Evolutionary conservation across 2,797 vertebrate species (phyloP).

Genomic region (Clarias platycephalus): DNA sequence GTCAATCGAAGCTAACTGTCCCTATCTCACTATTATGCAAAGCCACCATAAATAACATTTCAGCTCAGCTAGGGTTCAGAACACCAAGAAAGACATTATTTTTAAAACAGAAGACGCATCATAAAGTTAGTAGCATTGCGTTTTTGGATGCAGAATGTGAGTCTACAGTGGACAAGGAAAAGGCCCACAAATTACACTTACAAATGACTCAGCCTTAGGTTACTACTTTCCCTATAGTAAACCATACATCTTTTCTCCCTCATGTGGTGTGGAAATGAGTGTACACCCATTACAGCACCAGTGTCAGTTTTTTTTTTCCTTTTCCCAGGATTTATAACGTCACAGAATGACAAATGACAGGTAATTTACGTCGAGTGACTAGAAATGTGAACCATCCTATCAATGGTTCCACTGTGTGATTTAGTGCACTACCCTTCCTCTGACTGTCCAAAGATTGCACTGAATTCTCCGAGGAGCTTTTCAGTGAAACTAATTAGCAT

Average conservation of each 20-base stretch:
- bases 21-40: neutral
- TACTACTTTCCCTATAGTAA: conserved; percentile 24
- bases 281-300: neutral
- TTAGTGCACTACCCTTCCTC: neutral
- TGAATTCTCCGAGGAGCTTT: conserved; percentile 3
- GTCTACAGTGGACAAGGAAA: conserved; percentile 38
- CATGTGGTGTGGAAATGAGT: conserved; percentile 19
- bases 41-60: neutral
- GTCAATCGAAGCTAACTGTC: neutral
- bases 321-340: conserved; percentile 8
- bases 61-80: conserved; percentile 1
- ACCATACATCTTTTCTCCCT: conserved; percentile 26
- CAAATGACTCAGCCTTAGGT: conserved; percentile 39
- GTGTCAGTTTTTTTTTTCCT: neutral
- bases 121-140: conserved; percentile 9
- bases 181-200: conserved; percentile 39
- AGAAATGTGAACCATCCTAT: conserved; percentile 2
- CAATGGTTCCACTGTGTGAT: conserved; percentile 4
- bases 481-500: conserved; percentile 24
- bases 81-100: conserved; percentile 8
- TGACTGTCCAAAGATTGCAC: conserved; percentile 17
- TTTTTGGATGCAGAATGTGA: conserved; percentile 40
- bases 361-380: neutral
- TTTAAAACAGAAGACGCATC: neutral
- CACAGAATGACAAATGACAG: conserved; percentile 12